Percentiles rank a stretch among this genome's conserved stretches.
Evolutionary conservation across 1,140 invertebrate species (phyloP).

Genomic region (Sarcophaga bullata): DNA sequence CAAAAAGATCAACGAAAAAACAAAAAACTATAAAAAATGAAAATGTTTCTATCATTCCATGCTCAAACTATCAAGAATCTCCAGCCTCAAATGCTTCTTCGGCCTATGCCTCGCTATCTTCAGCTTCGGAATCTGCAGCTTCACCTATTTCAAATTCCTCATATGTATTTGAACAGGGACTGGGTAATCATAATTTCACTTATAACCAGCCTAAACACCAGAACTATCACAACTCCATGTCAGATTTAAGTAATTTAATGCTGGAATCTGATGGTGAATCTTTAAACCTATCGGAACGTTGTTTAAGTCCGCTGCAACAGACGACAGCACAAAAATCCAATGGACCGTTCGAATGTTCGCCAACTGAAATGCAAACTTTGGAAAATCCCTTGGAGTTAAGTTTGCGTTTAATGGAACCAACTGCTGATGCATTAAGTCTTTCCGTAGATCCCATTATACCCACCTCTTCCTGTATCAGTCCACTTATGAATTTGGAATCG

Average conservation of each 20-base stretch:
- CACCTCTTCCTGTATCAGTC: conserved; percentile 60
- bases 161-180: neutral
- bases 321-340: neutral
- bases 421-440: conserved; percentile 59
- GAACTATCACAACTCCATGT: conserved; percentile 36
- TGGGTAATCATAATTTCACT: neutral
- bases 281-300: conserved; percentile 65
- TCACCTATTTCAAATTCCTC: conserved; percentile 29
- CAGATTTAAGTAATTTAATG: conserved; percentile 61
- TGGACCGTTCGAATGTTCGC: conserved; percentile 48
- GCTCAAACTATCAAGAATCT: conserved; percentile 4
- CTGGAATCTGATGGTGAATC: conserved; percentile 70
- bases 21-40: neutral
- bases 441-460: conserved; percentile 45
- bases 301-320: conserved; percentile 50
- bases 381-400: conserved; percentile 54
- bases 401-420: conserved; percentile 57
- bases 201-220: neutral
- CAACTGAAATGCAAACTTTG: neutral
- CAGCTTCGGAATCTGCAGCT: conserved; percentile 48
- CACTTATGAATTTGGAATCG: conserved; percentile 55
- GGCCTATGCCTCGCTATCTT: conserved; percentile 46
- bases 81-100: conserved; percentile 10
- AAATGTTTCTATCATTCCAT: neutral
- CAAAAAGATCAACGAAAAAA: conserved; percentile 46